phyloP scores from a whole-genome alignment of 2,113 vertebrate species.

The Bucco capensis region DNA sequence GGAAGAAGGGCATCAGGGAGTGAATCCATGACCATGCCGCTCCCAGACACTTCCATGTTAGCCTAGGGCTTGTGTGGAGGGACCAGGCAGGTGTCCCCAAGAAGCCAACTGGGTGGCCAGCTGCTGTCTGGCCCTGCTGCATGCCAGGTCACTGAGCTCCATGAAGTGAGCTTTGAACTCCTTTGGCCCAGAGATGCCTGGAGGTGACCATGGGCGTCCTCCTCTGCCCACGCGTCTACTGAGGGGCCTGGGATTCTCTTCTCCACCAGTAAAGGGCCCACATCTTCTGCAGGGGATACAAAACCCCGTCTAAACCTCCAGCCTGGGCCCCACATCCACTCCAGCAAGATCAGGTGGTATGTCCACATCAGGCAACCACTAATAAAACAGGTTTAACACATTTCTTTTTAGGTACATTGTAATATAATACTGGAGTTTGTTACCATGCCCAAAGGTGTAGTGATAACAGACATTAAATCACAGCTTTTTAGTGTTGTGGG shows the following conservation, averaged over 20 bases:
- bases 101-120: not conserved
- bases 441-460: accelerated
- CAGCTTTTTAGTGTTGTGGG: not conserved
- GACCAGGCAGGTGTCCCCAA: accelerated
- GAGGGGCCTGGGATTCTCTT: accelerated
- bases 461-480: not conserved
- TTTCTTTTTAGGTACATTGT: accelerated
- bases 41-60: not conserved
- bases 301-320: not conserved
- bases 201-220: not conserved
- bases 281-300: accelerated
- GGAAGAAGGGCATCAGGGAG: accelerated
- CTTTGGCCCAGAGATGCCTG: not conserved
- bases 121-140: accelerated
- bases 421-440: accelerated
- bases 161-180: not conserved
- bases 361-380: too few species aligned
- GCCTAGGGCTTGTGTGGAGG: not conserved
- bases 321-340: accelerated
- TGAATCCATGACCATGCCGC: accelerated
- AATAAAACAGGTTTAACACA: accelerated
- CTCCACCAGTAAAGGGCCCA: not conserved
- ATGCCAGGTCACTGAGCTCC: accelerated
- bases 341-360: accelerated
- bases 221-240: not conserved